Base-by-base conservation (phyloP, 2,888 invertebrate genomes). In the Rhagonycha fulva region DNA sequence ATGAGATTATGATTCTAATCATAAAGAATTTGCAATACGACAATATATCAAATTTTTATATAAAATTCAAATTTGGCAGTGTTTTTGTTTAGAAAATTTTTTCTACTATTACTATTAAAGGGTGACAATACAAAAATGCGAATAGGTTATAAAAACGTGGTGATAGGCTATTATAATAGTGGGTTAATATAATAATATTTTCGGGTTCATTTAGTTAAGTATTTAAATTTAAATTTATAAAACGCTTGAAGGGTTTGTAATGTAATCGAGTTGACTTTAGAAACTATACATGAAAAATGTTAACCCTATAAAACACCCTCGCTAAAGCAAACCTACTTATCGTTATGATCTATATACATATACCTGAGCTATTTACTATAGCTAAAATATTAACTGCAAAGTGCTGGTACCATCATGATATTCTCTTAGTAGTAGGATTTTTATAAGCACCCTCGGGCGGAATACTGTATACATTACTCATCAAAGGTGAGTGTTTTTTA, bases 351-450 rank as follows among this genome's bases (percentile, higher is more conserved):
- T 80, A 77, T 72, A 76, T 74, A 71, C n/a, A 47, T 47, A 47
- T 76, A 78, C 78, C 77, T 77, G 78, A 72, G 70, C 72, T 78
- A 78, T 75, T 75, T 77, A 74, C 71, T 72, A 76, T 74, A 76
- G 75, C 76, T 81, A 76, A 79, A 80, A 75, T 82, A 80, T 80
- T 78, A 80, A 75, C 72, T 69, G 78, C 72, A 80, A 79, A 76
- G 78, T 82, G 81, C 82, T 82, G 82, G 82, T 82, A 82, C 82
- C 82, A 79, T 77, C 81, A 81, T 81, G 78, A 76, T 77, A 79
- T 72, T 74, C 75, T 76, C 77, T 76, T 74, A 74, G 76, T 76
- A 19, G 70, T 63, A 66, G 68, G 76, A 74, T 76, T 74, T 74
- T 71, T 71, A 71, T 74, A 74, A 74, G 74, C 70, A 73, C 75